Evolutionary conservation across 2,888 invertebrate genomes (phyloP), one percentile per base, ranked within the genome.

Genomic region (Leistus spinibarbis): DNA sequence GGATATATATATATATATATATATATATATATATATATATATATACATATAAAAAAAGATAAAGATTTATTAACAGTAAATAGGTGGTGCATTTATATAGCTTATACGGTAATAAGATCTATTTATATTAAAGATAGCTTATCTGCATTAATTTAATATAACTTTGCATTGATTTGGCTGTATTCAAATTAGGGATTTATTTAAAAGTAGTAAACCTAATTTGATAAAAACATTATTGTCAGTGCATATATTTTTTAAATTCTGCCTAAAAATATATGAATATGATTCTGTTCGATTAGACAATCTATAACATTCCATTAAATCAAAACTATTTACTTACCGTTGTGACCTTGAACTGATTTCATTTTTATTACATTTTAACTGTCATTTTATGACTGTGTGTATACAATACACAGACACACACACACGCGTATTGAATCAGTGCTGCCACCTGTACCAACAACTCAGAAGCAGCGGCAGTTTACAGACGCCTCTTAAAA

Each of bases 401-500:
- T n/a, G n/a, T 10, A 24, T 64, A 73, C 23, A n/a, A n/a, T 56
- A 67, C 62, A 56, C 65, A 57, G 23, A 20, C 66, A 56, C 40
- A 67, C 57, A 67, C 65, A 72, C 56, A 54, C 73, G 66, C 13
- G 19, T 17, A 40, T 40, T 40, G 40, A 40, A 40, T 40, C 40
- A 20, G 63, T 24, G 71, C 54, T 71, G 66, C 66, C 54, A 54
- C 53, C 71, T 70, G 27, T 57, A 20, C 69, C 62, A 27, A 20
- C 19, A 40, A n/a, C 9, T 53, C 54, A 20, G 53, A 22, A 54
- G 16, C 27, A 54, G 40, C 27, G 20, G 73, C 60, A 56, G 72
- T 60, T 60, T 60, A 13, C 65, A 27, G 53, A 17, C 56, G 57
- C 56, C 73, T 73, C 73, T 85, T 85, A 85, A 84, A 85, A 85